phyloP scores from a whole-genome alignment of 2,888 invertebrate species.

The Macrosoma leucophasiata region DNA sequence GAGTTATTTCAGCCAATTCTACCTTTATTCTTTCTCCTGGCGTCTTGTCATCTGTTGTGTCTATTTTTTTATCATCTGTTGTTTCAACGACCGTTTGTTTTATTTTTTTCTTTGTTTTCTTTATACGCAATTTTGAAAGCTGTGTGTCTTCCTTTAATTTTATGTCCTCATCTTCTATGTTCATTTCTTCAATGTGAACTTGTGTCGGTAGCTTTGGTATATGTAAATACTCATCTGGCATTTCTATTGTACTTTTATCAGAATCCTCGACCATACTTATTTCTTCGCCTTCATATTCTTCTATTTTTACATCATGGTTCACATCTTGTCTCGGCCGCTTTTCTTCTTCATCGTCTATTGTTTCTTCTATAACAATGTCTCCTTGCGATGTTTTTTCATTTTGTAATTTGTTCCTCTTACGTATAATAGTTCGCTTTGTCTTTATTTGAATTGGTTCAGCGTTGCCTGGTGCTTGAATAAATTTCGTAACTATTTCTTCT shows the following conservation, averaged over 20 bases:
- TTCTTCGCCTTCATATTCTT: conserved; percentile 52
- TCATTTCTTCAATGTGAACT: conserved; percentile 42
- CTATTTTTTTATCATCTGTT: conserved; percentile 6
- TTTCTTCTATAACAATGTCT: conserved; percentile 72
- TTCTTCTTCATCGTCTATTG: conserved; percentile 53
- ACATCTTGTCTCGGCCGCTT: conserved; percentile 22
- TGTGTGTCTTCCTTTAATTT: conserved; percentile 29
- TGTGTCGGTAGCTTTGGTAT: conserved; percentile 47
- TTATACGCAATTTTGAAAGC: conserved; percentile 42
- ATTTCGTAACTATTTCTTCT: conserved; percentile 77
- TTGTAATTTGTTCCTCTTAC: conserved; percentile 50
- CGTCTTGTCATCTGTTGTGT: conserved; percentile 9
- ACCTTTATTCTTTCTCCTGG: conserved; percentile 27
- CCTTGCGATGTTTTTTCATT: conserved; percentile 38
- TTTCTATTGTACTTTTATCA: conserved; percentile 36
- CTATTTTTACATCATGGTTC: conserved; percentile 51
- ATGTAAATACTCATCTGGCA: conserved; percentile 32
- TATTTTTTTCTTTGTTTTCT: conserved; percentile 35
- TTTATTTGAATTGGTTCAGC: conserved; percentile 72
- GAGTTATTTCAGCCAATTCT: conserved; percentile 29
- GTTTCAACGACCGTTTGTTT: conserved; percentile 16
- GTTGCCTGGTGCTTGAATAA: conserved; percentile 65
- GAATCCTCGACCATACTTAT: conserved; percentile 31
- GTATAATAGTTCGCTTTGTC: conserved; percentile 74
- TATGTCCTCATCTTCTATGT: conserved; percentile 18